These are phyloP conservation scores for Furcifer pardalis DNA, from an alignment of 2,797 vertebrate species.

Conservation along the genomic window DNA sequence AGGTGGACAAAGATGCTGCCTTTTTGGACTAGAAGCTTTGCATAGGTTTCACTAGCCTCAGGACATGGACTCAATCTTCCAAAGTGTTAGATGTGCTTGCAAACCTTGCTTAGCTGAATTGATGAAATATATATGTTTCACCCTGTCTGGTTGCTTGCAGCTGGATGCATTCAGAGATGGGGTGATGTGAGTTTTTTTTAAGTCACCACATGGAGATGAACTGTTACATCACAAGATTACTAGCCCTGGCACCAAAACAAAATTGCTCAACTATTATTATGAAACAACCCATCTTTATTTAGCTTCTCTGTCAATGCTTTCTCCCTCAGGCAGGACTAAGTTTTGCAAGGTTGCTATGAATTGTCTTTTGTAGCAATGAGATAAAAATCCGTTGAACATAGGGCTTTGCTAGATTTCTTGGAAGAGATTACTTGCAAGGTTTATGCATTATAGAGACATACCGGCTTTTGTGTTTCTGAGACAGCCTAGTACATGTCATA, in stretches of 20 bases:
- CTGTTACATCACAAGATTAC: slow-evolving; percentile 8
- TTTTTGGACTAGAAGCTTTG: too few relatives aligned
- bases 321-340: background rate
- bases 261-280: background rate
- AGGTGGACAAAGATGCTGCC: too few relatives aligned
- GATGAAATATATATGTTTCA: background rate
- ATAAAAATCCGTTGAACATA: background rate
- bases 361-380: background rate
- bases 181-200: slow-evolving; percentile 9
- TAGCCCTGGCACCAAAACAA: background rate
- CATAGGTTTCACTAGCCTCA: background rate
- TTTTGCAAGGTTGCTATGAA: slow-evolving; percentile 13
- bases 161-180: background rate
- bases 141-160: background rate
- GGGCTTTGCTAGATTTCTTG: slow-evolving; percentile 5
- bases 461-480: background rate
- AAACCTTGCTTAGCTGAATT: background rate
- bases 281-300: accelerated
- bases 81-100: background rate
- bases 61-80: background rate
- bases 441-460: background rate
- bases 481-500: too few relatives aligned
- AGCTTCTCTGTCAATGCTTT: background rate
- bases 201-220: slow-evolving; percentile 4
- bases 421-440: background rate